Evolutionary conservation across 2,888 invertebrate species (phyloP).

Genomic region (Nephrotoma guestfalica): DNA sequence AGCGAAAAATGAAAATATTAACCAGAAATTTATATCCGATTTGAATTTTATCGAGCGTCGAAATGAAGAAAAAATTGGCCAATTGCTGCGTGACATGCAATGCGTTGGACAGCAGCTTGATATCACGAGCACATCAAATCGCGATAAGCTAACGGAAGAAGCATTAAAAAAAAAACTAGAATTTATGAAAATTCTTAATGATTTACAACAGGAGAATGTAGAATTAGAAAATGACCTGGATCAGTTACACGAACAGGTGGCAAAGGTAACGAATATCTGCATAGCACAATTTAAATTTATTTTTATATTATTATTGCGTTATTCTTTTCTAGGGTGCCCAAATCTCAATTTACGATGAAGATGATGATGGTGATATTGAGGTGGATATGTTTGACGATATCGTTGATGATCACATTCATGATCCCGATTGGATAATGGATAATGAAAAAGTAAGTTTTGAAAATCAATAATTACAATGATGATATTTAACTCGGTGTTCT

Average conservation of each 20-base stretch:
- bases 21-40: not conserved
- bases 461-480: not conserved
- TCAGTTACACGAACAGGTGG: not conserved
- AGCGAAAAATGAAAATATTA: not conserved
- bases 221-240: not conserved
- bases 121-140: not conserved
- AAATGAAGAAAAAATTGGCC: not conserved
- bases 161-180: not conserved
- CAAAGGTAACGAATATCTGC: not conserved
- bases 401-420: not conserved
- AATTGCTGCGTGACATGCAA: not conserved
- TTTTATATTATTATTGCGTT: conserved; percentile 20
- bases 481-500: not conserved
- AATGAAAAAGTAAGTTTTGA: not conserved
- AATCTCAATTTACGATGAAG: conserved; percentile 19
- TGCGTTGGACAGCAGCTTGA: not conserved
- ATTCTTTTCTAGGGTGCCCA: conserved; percentile 40
- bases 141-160: not conserved
- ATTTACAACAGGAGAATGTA: not conserved
- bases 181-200: not conserved
- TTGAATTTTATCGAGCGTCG: not conserved
- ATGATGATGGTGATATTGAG: not conserved
- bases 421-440: not conserved
- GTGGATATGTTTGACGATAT: not conserved
- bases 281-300: not conserved